Evolutionary conservation across 2,888 invertebrate species (phyloP), one percentile per base, ranked within the genome.

Genomic region (Ctenicera cuprea): DNA sequence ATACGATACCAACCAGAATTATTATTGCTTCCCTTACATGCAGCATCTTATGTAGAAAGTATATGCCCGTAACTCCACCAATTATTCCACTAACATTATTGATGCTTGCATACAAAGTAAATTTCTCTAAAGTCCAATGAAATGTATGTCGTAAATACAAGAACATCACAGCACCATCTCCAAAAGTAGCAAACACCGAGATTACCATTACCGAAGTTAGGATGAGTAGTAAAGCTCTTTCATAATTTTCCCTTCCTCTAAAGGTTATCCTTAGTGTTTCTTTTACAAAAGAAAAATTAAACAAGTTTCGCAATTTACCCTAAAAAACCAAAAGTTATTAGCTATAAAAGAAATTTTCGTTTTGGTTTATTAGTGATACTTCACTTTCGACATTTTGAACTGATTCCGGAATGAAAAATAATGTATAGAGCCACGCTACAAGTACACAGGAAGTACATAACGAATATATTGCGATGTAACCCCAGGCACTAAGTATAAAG

Each of bases 91-190:
- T 84, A 0, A 90, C 77, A 2, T 90, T 89, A 61, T 85, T 87
- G 0, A 88, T 82, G 1, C 91, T 91, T n/a, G 89, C 88, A 82
- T 88, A 94, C 37, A 88, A 85, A 0, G 92, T 92, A 79, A 88
- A 93, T 37, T 91, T 88, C 64, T 89, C 86, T 37, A 93, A 86
- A 16, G 90, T 88, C 94, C 94, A 94, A 20, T 90, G 87, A 48
- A 94, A 90, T 80, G 91, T 90, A 43, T 90, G 88, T 75, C 92
- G 89, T 5, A 91, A 85, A 80, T 92, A 94, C 78, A 93, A 81
- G 81, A 91, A 94, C 57, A 89, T 61, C 30, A 87, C 57, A 43
- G 37, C 57, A 12, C 43, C 16, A 45, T 71, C 68, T 18, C 72
- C 70, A 38, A 62, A 70, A 41, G 9, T 75, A 8, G 86, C 81